These are phyloP conservation scores for Australoheros facetus DNA, from an alignment of 2,797 vertebrate species.

Conservation along the genomic window DNA sequence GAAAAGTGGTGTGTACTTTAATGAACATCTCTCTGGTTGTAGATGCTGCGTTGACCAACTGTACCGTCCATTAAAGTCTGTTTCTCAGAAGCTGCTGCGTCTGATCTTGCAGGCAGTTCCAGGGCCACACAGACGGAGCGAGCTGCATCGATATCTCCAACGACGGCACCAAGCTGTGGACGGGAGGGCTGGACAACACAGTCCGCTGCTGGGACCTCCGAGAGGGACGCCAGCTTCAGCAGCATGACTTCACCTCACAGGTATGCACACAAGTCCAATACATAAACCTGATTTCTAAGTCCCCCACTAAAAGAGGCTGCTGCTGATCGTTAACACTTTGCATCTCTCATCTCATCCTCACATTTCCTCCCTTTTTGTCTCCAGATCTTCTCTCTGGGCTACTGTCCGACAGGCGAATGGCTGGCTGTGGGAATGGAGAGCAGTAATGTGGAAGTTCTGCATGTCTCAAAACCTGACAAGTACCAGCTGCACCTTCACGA, in stretches of 20 bases:
- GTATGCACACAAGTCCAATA: conserved; percentile 21
- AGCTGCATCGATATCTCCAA: conserved; percentile 90
- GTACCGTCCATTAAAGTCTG: neutral
- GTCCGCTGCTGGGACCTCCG: conserved; percentile 91
- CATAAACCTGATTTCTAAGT: neutral
- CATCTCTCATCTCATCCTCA: neutral
- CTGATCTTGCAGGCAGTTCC: conserved; percentile 72
- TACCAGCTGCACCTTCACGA: conserved; percentile 84
- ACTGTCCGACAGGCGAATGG: conserved; percentile 80
- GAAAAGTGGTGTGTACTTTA: neutral
- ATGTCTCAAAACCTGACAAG: conserved; percentile 80
- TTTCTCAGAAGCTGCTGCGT: neutral
- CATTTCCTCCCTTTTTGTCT: neutral
- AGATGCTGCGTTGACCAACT: neutral
- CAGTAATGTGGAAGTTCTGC: conserved; percentile 83
- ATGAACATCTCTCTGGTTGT: neutral
- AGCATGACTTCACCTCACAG: conserved; percentile 86
- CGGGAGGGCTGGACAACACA: conserved; percentile 88
- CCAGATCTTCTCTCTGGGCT: conserved; percentile 79
- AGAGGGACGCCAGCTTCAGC: conserved; percentile 87
- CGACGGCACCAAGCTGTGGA: conserved; percentile 88
- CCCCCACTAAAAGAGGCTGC: neutral
- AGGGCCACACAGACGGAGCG: conserved; percentile 80
- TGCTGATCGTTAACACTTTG: neutral
- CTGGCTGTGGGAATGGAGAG: conserved; percentile 79